These are phyloP conservation scores for Mesembrinibis cayennensis DNA, from an alignment of 2,113 vertebrate genomes.

Conservation along the genomic window DNA sequence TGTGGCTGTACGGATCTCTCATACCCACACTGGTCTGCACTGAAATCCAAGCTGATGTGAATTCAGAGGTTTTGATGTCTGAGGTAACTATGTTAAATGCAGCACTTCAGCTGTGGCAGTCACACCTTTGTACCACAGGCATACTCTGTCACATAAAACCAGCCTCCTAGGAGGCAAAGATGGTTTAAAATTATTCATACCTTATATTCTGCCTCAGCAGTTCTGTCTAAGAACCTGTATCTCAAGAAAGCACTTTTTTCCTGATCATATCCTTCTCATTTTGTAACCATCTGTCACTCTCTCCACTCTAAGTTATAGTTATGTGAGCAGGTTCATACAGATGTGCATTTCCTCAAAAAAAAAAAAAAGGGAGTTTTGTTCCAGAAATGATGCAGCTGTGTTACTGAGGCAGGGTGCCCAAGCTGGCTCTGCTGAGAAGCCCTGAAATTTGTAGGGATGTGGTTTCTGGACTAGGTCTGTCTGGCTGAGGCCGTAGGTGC, in stretches of 20 bases:
- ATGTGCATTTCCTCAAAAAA: neutral
- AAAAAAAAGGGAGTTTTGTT: neutral
- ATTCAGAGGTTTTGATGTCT: neutral
- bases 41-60: neutral
- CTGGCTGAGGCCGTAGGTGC: neutral
- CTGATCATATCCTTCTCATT: neutral
- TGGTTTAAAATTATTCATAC: neutral
- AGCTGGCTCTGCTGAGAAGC: neutral
- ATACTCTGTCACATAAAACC: neutral
- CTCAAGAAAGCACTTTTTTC: neutral
- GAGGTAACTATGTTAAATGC: neutral
- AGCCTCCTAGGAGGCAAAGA: neutral
- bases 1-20: rapidly evolving
- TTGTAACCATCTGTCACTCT: neutral
- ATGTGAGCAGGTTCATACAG: neutral
- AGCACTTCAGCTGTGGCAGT: neutral
- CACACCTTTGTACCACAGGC: neutral
- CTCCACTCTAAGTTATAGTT: neutral
- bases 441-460: too few species aligned
- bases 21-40: rapidly evolving
- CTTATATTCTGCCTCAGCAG: neutral
- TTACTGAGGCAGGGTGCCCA: neutral
- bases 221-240: neutral
- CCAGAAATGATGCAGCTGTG: neutral
- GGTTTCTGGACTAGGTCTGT: neutral